Base-by-base conservation (phyloP, 2,797 vertebrate species). In the Decapterus maruadsi region DNA sequence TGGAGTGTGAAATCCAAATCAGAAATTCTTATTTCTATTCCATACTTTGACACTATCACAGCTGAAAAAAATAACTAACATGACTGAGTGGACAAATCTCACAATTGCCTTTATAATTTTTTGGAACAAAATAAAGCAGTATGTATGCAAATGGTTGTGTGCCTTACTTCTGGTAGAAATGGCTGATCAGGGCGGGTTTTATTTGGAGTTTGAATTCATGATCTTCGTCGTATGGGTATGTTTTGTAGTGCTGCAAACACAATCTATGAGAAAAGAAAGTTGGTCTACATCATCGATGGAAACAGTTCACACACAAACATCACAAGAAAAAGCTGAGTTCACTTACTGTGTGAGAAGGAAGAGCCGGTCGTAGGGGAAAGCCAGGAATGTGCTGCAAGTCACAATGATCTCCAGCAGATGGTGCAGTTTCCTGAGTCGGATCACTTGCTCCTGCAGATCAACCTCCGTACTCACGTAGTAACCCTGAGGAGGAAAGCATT, bases 211-310 rank as follows among this genome's bases (percentile, higher is more conserved):
- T 96, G 84, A 99, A 99, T 78, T 95, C 84, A 0, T 97, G 96
- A 50, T 96, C 95, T 81, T 99, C 97, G 71, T 98, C 92, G 67
- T 97, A 94, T 51, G 96, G 93, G 42, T 95, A 94, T 50, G 96
- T 95, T 88, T 96, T 97, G 78, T 99, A 99, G 84, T 98, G 97
- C 72, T 96, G 96, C 90, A 99, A 92, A 92, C 97, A 99, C 10
- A 95, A 96, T 86, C 98, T 99, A 38, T 7, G 42, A 29, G 56
- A 66, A 64, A 56, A 0, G 11, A 22, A 71, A 48, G 61, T 34
- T 11, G 8, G 4, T 57, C 6, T 57, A 26, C 53, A 19, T 43
- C 13, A 68, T 40, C 22, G 57, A 45, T 13, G 14, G 7, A 8
- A 38, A 54, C 8, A 64, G 43, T 57, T 59, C 55, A 3, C 34